Evolutionary conservation across 2,888 invertebrate species (phyloP), one percentile per base, ranked within the genome.

Genomic region (Cyrtodaria siliqua): DNA sequence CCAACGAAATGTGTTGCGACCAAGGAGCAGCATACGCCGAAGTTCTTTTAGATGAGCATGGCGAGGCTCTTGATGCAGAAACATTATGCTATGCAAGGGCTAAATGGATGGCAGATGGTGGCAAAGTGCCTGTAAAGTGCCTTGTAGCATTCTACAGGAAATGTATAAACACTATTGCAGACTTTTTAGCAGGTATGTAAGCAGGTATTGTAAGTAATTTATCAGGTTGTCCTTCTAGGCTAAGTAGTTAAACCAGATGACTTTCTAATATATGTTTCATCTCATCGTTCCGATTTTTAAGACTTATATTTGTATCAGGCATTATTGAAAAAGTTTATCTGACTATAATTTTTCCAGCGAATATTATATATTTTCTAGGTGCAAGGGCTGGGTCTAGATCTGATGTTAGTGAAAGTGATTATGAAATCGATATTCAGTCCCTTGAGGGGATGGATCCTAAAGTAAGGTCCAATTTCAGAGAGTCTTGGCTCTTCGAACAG

Each of bases 401-500:
- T 2, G 23, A 55, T 9, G 26, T 49, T 2, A 71, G 64, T 16
- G 74, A 63, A 26, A 66, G 78, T 23, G 82, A 85, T 18, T 75
- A 84, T 14, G 61, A 70, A 20, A 70, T 12, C 1, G 69, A 69
- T 24, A 24, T 86, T 50, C 70, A 76, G 4, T 77, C 73, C 20
- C 38, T 56, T 20, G 26, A 79, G 9, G 27, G 61, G 24, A 42
- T 57, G 59, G 42, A 69, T 26, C 55, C 79, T 0, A 73, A 81
- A 12, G 56, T 85, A 24, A 63, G 88, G 27, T 83, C 82, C 6
- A 79, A 86, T 59, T 90, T 90, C 61, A 86, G 86, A 3, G 90
- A 90, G 71, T 86, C 88, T 0, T 87, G 86, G 84, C 70, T 86
- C 60, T 89, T 89, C 59, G 77, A 87, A 1, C n/a, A 12, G 2